Base-by-base conservation (phyloP, 2,888 invertebrate species). In the Palloptera scutellata region DNA sequence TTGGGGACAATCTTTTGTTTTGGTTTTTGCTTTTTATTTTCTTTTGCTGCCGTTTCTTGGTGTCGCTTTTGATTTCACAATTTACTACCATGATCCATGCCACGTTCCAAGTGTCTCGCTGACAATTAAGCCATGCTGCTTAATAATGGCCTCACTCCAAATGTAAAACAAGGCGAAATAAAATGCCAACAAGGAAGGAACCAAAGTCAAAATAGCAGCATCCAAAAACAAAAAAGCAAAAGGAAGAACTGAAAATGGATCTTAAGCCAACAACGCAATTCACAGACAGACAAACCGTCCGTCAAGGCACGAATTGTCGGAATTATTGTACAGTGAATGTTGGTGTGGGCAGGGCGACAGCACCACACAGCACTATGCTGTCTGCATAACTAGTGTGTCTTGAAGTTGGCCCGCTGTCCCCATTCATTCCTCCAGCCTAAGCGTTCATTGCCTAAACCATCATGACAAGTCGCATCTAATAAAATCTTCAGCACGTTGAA, bases 401-500 rank as follows among this genome's bases (percentile, higher is more conserved):
- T 30, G 30, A 30, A 30, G 30, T 30, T 30, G 2, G 30, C 6
- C 30, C 2, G 2, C 30, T 2, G 2, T 6, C 6, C 30, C 2
- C 30, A 30, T 30, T 30, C 30, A 30, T 30, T 6, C 30, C 3
- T 30, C 6, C 30, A 30, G 30, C 30, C 30, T 6, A 30, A 2
- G 6, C 30, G 30, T 30, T 30, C 30, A 4, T 30, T 71, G 61
- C 66, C 58, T 19, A 63, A 61, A 64, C 54, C 67, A 67, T 62
- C 67, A 67, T 69, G 69, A 58, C 69, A 67, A 70, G 70, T 73
- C 73, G 67, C 52, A 43, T 68, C 70, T 66, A 68, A 72, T 73
- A 70, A 72, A 73, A 72, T 72, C 68, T 57, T 59, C 65, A 40
- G 72, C 70, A 73, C 72, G 72, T 72, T 70, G 66, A 43, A 66